phyloP scores from a whole-genome alignment of 1,140 invertebrate species.

The Gerris buenoi region DNA sequence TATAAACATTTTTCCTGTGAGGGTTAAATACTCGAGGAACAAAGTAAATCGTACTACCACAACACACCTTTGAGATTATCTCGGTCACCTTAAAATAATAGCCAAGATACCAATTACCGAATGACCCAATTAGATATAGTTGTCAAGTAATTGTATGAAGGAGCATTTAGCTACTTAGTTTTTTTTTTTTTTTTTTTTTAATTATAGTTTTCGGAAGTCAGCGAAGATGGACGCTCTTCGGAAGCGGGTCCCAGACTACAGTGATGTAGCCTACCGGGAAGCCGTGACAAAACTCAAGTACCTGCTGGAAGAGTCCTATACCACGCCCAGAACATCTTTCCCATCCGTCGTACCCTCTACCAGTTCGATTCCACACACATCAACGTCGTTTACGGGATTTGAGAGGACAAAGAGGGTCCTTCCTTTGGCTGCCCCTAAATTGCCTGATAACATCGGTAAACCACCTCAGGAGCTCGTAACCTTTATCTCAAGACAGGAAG shows the following conservation, averaged over 20 bases:
- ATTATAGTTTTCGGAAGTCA: conserved; percentile 17
- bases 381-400: background rate
- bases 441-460: conserved; percentile 16
- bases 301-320: conserved; percentile 55
- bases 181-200: too few species aligned
- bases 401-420: background rate
- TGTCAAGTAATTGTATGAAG: too few species aligned
- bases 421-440: background rate
- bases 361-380: background rate
- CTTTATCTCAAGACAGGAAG: conserved; percentile 66
- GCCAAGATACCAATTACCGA: too few species aligned
- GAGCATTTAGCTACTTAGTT: too few species aligned
- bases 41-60: too few species aligned
- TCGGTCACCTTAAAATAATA: too few species aligned
- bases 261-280: conserved; percentile 62
- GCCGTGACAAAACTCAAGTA: conserved; percentile 60
- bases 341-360: conserved; percentile 1
- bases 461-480: conserved; percentile 39
- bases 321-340: conserved; percentile 28
- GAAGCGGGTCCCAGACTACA: conserved; percentile 40
- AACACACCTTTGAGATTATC: too few species aligned
- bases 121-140: too few species aligned
- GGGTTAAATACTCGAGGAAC: too few species aligned
- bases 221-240: conserved; percentile 18
- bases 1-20: too few species aligned